Evolutionary conservation across 2,113 vertebrate genomes (phyloP).

Genomic region (Nesogale talazaci): DNA sequence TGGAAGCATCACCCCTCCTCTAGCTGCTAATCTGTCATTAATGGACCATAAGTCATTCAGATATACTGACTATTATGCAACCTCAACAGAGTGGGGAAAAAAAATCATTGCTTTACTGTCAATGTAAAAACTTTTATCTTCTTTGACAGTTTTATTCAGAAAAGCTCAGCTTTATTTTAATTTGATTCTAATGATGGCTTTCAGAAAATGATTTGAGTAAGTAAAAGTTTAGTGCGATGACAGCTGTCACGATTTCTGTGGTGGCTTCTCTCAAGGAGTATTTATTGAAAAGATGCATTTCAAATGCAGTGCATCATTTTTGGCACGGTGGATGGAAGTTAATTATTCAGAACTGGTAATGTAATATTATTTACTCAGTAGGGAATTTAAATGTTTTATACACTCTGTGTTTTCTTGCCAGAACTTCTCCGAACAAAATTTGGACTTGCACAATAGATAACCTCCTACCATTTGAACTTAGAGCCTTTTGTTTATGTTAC

Average conservation of each 20-base stretch:
- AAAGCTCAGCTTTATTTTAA: conserved; percentile 84
- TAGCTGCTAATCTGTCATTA: conserved; percentile 80
- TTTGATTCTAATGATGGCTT: conserved; percentile 82
- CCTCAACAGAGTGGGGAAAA: conserved; percentile 81
- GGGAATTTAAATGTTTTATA: conserved; percentile 62
- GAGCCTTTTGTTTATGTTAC: background rate
- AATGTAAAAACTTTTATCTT: conserved; percentile 84
- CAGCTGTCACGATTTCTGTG: conserved; percentile 75
- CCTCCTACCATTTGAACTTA: background rate
- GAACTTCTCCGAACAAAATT: conserved; percentile 22
- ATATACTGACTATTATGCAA: conserved; percentile 79
- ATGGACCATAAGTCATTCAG: conserved; percentile 80
- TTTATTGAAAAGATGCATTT: conserved; percentile 74
- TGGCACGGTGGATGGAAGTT: conserved; percentile 61
- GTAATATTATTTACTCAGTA: conserved; percentile 21
- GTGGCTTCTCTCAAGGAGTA: conserved; percentile 74
- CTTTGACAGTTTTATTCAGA: conserved; percentile 86
- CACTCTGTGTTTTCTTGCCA: conserved; percentile 27
- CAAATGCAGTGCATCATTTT: conserved; percentile 57
- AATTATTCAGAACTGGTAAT: conserved; percentile 71
- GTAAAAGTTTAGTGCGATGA: conserved; percentile 75
- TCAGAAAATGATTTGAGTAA: conserved; percentile 76
- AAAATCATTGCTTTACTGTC: conserved; percentile 84
- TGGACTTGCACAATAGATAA: conserved; percentile 39
- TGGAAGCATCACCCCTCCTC: conserved; percentile 64